These are phyloP conservation scores for Penaeus japonicus DNA, from an alignment of 1,140 invertebrate genomes.

Conservation along the genomic window DNA sequence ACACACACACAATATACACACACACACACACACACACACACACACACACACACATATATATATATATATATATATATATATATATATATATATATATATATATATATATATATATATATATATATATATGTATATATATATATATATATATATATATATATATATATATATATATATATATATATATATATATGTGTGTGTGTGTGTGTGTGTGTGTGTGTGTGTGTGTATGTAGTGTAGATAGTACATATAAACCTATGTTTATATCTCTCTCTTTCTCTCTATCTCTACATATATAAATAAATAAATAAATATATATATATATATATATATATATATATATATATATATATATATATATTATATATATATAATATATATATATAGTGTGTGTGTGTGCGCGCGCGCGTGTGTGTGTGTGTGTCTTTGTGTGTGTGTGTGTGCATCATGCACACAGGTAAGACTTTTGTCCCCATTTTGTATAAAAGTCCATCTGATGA, in stretches of 20 bases:
- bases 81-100: not conserved
- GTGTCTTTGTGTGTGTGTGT: no score
- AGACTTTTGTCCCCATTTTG: no score
- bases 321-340: constrained; percentile 13
- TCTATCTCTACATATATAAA: not conserved
- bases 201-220: not conserved
- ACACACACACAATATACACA: not conserved
- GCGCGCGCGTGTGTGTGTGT: not conserved
- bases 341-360: constrained; percentile 13
- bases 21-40: not conserved
- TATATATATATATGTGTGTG: not conserved
- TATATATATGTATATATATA: not conserved
- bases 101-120: not conserved
- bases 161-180: not conserved
- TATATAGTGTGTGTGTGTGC: not conserved
- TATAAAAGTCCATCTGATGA: no score
- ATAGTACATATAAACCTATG: not conserved
- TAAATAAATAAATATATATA: constrained; percentile 8
- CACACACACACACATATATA: not conserved
- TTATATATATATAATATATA: constrained; percentile 8
- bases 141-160: constrained; percentile 15
- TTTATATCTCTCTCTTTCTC: not conserved
- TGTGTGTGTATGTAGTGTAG: not conserved
- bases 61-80: not conserved
- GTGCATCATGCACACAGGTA: no score